Base-by-base conservation (phyloP, 2,797 vertebrate genomes). In the Balearica regulorum region DNA sequence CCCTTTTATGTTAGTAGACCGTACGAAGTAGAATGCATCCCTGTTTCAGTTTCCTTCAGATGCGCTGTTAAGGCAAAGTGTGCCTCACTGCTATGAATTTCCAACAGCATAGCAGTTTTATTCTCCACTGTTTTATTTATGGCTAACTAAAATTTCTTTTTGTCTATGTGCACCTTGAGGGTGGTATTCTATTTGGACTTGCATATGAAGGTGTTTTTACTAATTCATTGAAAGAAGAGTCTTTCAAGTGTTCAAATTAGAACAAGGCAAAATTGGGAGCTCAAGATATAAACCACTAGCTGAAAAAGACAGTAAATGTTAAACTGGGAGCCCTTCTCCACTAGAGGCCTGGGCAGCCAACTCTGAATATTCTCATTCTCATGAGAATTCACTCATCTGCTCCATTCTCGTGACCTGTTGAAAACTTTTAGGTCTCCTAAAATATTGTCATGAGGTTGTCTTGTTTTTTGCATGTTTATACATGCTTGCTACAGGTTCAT, bases 111-210 rank as follows among this genome's bases (percentile, higher is more conserved):
- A 41, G n/a, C 16, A 46, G 6, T 21, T 89, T 91, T 73, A 82
- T 81, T 94, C 39, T 81, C 39, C 81, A 16, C 77, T 92, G 17
- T 21, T 90, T 92, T 68, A 92, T 90, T 96, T 81, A 75, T 64
- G 48, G 41, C 57, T 62, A n/a, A 51, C 48, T 89, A 81, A 90
- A 93, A 21, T 7, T 6, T 70, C 65, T 68, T 81, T 89, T 89
- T 90, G 44, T 78, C 39, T 88, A 12, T 2, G 8, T 11, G n/a
- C 37, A 70, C 43, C 46, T 93, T 55, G 43, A 73, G 65, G 31
- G 33, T 43, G 73, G 14, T 89, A 29, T 70, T 86, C 65, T 69
- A 48, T 95, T 61, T 84, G 41, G 53, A 43, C 66, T 92, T 91
- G 48, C 55, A 39, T 55, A 39, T 64, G 73, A 84, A 83, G 57